These are phyloP conservation scores for Linnaemya vulpina DNA, from an alignment of 2,888 invertebrate species.

Conservation along the genomic window DNA sequence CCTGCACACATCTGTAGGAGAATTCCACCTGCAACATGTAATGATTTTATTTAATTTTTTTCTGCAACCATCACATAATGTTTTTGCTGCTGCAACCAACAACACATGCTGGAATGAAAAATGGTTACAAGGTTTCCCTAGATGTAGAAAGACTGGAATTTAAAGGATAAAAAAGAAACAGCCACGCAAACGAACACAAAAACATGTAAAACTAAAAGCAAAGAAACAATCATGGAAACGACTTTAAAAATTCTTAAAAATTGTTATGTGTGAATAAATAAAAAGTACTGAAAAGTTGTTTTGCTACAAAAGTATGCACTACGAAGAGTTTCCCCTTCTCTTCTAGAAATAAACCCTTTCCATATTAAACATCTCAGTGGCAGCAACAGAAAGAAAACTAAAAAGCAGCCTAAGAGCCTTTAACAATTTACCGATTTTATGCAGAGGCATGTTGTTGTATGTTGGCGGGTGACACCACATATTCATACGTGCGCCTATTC, in stretches of 20 bases:
- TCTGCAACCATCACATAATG: background rate
- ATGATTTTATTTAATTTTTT: slow-evolving; percentile 47
- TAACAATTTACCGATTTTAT: slow-evolving; percentile 70
- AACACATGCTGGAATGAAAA: slow-evolving; percentile 64
- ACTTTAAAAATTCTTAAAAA: slow-evolving; percentile 41
- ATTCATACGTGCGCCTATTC: background rate
- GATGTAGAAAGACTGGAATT: slow-evolving; percentile 67
- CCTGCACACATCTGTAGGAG: slow-evolving; percentile 51
- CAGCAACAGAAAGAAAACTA: slow-evolving; percentile 9
- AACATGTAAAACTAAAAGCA: slow-evolving; percentile 33
- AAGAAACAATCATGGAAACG: slow-evolving; percentile 38
- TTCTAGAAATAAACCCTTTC: slow-evolving; percentile 4
- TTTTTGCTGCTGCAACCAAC: slow-evolving; percentile 17
- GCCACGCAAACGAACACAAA: slow-evolving; percentile 12
- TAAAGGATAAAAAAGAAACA: slow-evolving; percentile 57
- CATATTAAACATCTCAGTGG: slow-evolving; percentile 26
- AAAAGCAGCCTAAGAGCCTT: slow-evolving; percentile 47
- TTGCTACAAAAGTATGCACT: slow-evolving; percentile 42
- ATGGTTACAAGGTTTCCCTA: slow-evolving; percentile 71
- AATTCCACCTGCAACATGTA: slow-evolving; percentile 69
- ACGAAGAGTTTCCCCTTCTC: background rate
- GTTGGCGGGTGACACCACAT: slow-evolving; percentile 46
- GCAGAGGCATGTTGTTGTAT: slow-evolving; percentile 69
- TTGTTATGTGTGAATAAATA: slow-evolving; percentile 34
- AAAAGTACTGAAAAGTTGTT: slow-evolving; percentile 21